Percentiles rank a stretch among this genome's conserved stretches.
phyloP scores from a whole-genome alignment of 2,888 invertebrate species.

The Lacanobia wlatinum region DNA sequence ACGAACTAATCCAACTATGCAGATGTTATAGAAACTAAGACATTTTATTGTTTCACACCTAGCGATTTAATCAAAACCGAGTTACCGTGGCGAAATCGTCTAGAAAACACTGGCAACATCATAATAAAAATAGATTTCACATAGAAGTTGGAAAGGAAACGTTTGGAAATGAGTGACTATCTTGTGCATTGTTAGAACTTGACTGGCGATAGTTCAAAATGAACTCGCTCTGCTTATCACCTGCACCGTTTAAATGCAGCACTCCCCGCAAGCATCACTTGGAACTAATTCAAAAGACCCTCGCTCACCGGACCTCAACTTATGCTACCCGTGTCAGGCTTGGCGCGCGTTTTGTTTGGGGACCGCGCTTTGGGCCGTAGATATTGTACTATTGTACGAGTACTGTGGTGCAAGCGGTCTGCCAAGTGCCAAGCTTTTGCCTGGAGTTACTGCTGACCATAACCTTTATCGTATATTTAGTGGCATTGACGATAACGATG shows the following conservation, averaged over 20 bases:
- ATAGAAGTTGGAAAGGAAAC: no score
- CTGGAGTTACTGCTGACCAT: not conserved
- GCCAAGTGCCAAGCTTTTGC: slow-evolving; percentile 27
- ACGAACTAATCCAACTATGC: no score
- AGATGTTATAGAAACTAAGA: not conserved
- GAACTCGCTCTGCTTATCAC: slow-evolving; percentile 16
- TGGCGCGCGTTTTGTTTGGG: slow-evolving; percentile 41
- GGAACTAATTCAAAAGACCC: slow-evolving; percentile 72
- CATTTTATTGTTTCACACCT: not conserved
- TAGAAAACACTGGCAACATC: no score
- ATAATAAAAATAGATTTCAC: no score
- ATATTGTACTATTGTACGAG: slow-evolving; percentile 8
- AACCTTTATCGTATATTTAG: slow-evolving; percentile 1
- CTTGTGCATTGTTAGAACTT: no score
- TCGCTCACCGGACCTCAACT: slow-evolving; percentile 45
- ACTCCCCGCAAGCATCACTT: slow-evolving; percentile 60
- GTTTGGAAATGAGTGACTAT: no score
- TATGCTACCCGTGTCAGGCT: slow-evolving; percentile 49
- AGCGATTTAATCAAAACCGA: not conserved
- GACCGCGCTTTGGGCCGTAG: slow-evolving; percentile 7
- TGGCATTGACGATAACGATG: not conserved
- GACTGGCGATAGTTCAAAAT: not conserved
- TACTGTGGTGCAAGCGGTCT: not conserved
- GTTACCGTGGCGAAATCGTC: no score
- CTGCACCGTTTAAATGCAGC: slow-evolving; percentile 35